These are phyloP conservation scores for Nyctalus aviator DNA, from an alignment of 2,797 vertebrate genomes.

Conservation along the genomic window DNA sequence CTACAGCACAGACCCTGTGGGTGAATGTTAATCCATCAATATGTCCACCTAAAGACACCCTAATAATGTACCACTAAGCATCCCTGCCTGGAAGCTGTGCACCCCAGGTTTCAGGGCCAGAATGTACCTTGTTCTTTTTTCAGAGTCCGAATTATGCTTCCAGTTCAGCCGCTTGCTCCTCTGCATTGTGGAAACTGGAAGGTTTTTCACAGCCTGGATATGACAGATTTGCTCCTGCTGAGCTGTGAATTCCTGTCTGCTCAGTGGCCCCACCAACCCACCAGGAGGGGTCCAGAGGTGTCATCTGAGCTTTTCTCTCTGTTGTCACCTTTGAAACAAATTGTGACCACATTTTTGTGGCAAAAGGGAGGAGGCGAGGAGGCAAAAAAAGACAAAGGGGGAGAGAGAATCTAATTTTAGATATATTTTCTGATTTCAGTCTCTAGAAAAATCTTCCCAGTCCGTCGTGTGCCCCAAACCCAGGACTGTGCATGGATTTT, in stretches of 20 bases:
- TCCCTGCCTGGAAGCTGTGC: neutral
- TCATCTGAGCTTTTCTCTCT: constrained; percentile 53
- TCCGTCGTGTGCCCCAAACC: neutral
- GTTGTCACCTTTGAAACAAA: constrained; percentile 58
- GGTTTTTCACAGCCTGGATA: constrained; percentile 48
- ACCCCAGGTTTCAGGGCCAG: neutral
- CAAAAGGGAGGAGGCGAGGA: neutral
- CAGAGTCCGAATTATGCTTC: neutral
- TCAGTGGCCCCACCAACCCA: neutral
- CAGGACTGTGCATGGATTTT: neutral
- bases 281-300: neutral
- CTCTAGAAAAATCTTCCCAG: neutral
- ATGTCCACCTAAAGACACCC: neutral
- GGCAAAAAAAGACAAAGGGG: neutral
- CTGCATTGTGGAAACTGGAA: constrained; percentile 11
- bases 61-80: neutral
- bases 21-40: constrained; percentile 14
- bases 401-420: neutral
- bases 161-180: neutral
- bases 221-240: constrained; percentile 61
- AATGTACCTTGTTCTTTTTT: neutral
- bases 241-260: constrained; percentile 38
- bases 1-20: neutral
- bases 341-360: constrained; percentile 12
- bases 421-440: neutral